Evolutionary conservation across 2,797 vertebrate genomes (phyloP).

Genomic region (Crenuchus spilurus): DNA sequence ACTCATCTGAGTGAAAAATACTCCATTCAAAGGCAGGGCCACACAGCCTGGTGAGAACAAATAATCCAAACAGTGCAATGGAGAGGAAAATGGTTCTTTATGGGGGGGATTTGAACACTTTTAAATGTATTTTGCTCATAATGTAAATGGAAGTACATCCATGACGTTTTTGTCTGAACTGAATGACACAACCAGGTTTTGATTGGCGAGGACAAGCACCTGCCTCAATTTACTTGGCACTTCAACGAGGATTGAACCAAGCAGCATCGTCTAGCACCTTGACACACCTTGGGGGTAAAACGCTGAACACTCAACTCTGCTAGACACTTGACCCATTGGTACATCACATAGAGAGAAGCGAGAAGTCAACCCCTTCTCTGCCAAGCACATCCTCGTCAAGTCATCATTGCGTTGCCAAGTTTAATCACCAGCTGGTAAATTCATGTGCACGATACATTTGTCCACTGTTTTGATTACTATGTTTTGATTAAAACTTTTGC

Average conservation of each 20-base stretch:
- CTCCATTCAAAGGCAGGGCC: slow-evolving; percentile 38
- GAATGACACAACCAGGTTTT: background rate
- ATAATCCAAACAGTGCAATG: slow-evolving; percentile 18
- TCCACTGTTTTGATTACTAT: too few species aligned
- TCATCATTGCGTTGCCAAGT: too few species aligned
- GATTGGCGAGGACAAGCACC: background rate
- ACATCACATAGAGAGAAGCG: background rate
- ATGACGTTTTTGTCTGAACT: background rate
- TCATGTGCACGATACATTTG: too few species aligned
- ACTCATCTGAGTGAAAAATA: slow-evolving; percentile 27
- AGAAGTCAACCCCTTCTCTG: too few species aligned
- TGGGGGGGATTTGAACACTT: background rate
- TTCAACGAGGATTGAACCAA: background rate
- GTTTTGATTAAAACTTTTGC: too few species aligned
- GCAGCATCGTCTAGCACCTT: background rate
- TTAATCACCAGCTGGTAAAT: too few species aligned
- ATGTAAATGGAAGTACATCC: background rate
- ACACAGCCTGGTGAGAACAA: slow-evolving; percentile 32
- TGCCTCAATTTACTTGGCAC: background rate
- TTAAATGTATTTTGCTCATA: background rate
- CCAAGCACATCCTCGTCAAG: too few species aligned
- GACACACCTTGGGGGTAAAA: background rate
- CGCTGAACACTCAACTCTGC: background rate
- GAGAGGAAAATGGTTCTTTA: slow-evolving; percentile 3
- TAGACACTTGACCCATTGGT: background rate